Percentiles rank a stretch among this genome's conserved stretches.
These are phyloP conservation scores for Osmoderma eremita DNA, from an alignment of 2,888 invertebrate species.

Conservation along the genomic window DNA sequence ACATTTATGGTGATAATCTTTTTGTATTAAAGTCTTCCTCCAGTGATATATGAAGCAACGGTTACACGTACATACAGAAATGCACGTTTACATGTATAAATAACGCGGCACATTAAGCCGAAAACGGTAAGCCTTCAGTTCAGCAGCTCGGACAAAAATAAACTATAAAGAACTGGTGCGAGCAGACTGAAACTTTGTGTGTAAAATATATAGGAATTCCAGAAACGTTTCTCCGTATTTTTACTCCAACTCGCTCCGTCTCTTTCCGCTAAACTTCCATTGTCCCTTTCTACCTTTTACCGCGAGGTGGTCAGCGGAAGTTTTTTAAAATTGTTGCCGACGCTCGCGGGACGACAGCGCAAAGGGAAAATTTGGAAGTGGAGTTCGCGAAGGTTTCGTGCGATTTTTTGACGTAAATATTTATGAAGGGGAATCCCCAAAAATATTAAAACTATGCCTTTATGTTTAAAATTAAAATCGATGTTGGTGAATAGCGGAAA, in stretches of 20 bases:
- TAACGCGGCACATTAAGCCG: conserved; percentile 33
- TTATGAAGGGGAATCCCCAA: conserved; percentile 26
- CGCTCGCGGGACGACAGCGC: conserved; percentile 3
- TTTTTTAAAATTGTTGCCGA: conserved; percentile 24
- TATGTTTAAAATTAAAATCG: conserved; percentile 23
- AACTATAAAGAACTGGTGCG: conserved; percentile 35
- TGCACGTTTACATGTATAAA: conserved; percentile 29
- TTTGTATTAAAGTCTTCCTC: conserved; percentile 25
- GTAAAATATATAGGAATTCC: conserved; percentile 40
- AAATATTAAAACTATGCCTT: conserved; percentile 36
- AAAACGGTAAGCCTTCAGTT: conserved; percentile 36
- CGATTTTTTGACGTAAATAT: conserved; percentile 33
- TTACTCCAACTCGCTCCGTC: conserved; percentile 44
- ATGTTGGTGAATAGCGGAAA: background rate
- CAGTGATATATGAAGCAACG: conserved; percentile 33
- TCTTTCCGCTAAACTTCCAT: conserved; percentile 50
- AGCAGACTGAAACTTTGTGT: conserved; percentile 31
- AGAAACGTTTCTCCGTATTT: conserved; percentile 42
- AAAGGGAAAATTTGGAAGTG: conserved; percentile 24
- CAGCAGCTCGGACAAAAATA: conserved; percentile 37
- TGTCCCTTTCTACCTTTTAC: conserved; percentile 53
- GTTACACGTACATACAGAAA: background rate
- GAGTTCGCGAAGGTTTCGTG: conserved; percentile 18
- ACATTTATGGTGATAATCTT: conserved; percentile 15
- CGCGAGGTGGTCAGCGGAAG: conserved; percentile 56